Conservation (phyloP, 92 coral and sea anemone species). For the Bergia sp. region DNA sequence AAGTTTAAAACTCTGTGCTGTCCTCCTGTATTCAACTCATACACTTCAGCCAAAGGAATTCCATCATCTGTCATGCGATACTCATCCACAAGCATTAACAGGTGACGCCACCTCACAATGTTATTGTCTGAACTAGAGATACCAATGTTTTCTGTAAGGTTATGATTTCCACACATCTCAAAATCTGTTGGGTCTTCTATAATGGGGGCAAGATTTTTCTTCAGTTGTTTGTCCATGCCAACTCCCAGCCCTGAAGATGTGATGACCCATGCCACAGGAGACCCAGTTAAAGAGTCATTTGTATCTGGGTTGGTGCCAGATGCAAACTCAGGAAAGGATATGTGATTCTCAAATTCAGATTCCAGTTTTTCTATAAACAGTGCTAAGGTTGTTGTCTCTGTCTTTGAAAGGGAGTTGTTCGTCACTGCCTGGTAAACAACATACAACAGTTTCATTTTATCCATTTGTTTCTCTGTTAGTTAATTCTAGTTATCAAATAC, state of each 20-base stretch:
- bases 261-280: slow-evolving; percentile 38
- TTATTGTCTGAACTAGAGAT: neutral
- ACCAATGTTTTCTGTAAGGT: neutral
- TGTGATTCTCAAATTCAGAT: neutral
- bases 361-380: slow-evolving; percentile 7
- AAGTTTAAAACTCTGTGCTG: neutral
- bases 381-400: slow-evolving; percentile 12
- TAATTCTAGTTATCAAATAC: no score
- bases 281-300: neutral
- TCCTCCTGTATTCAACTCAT: slow-evolving; percentile 21
- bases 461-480: neutral
- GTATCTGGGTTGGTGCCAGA: neutral
- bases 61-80: slow-evolving; percentile 14
- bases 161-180: neutral
- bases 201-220: neutral
- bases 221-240: slow-evolving; percentile 4
- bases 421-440: slow-evolving; percentile 8
- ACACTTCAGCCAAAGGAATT: slow-evolving; percentile 23
- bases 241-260: slow-evolving; percentile 37
- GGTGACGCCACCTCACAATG: neutral
- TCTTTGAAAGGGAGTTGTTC: neutral
- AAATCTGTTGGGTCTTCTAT: neutral
- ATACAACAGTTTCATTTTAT: neutral
- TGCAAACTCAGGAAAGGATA: neutral
- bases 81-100: slow-evolving; percentile 41